phyloP scores from a whole-genome alignment of 2,797 vertebrate genomes.

The Apogon talboti region DNA sequence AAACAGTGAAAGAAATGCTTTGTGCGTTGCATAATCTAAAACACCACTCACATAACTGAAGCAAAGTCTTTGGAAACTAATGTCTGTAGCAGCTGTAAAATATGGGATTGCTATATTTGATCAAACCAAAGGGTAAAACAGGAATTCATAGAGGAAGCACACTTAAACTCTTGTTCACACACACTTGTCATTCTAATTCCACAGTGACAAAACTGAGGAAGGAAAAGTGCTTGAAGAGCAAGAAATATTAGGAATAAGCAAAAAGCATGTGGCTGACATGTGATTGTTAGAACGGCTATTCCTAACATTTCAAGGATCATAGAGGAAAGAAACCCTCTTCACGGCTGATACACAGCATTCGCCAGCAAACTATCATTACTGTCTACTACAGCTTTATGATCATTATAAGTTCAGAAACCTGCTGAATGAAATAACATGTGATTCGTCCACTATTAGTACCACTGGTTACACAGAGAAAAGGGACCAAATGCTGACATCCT shows the following conservation, averaged over 20 bases:
- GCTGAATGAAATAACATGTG: conserved; percentile 35
- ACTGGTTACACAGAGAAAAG: conserved; percentile 51
- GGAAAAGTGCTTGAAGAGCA: conserved; percentile 62
- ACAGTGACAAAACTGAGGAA: conserved; percentile 57
- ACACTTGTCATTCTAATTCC: conserved; percentile 49
- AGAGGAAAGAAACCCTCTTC: conserved; percentile 51
- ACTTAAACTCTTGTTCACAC: conserved; percentile 32
- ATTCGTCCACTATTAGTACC: conserved; percentile 43
- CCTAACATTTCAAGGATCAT: conserved; percentile 47
- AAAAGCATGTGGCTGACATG: conserved; percentile 56
- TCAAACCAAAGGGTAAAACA: conserved; percentile 41
- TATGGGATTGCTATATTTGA: conserved; percentile 57
- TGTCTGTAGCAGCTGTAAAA: conserved; percentile 71
- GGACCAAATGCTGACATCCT: conserved; percentile 50
- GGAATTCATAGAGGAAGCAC: conserved; percentile 22
- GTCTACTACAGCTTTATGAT: conserved; percentile 49
- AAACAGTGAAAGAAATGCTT: conserved; percentile 58
- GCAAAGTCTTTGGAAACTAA: conserved; percentile 67
- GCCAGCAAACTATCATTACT: conserved; percentile 40
- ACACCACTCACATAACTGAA: conserved; percentile 54
- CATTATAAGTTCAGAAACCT: conserved; percentile 32
- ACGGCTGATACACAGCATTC: conserved; percentile 31
- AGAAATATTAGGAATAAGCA: conserved; percentile 63
- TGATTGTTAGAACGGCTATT: conserved; percentile 52
- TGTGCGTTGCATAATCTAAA: conserved; percentile 59